Base-by-base conservation (phyloP, 2,888 invertebrate genomes). In the Allacma fusca region DNA sequence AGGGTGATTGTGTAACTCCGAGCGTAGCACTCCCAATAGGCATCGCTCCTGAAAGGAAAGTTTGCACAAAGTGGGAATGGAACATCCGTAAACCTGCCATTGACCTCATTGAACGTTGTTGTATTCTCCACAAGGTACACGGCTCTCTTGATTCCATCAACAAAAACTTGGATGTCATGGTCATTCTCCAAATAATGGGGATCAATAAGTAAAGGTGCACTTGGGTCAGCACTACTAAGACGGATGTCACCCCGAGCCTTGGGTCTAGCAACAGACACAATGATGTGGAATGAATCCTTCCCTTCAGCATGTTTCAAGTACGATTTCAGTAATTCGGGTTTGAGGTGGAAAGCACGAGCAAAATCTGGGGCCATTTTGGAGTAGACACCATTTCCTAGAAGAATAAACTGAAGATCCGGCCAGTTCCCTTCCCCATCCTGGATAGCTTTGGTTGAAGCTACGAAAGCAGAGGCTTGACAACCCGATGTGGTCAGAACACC, bases 401-500 rank as follows among this genome's bases (percentile, higher is more conserved):
- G 76, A 29, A 83, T 78, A 75, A 77, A 81, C 71, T 82, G 80
- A 24, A 83, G 71, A 76, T 83, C 83, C 0, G 83, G 83, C 81
- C 81, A 83, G 24, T 79, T 74, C 28, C 75, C 73, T 77, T 70
- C 64, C n/a, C 75, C 78, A 26, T n/a, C 65, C 7, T 26, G 64
- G 19, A 78, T 62, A 1, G 83, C 81, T 24, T 43, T 34, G 7
- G 77, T 57, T 0, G 81, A 81, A 1, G 79, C 19, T 62, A 79
- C 76, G 50, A 82, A 80, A 7, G 79, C 76, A 13, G 80, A 59
- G 12, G 78, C 81, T 75, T 82, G 80, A 16, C 78, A 68, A 44
- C 82, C 82, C n/a, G 82, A 81, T 7, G 81, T 80, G 0, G 82
- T 79, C 2, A 84, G 74, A 0, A 81, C 79, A n/a, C 83, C 83